phyloP scores from a whole-genome alignment of 2,113 vertebrate genomes.

The Sarotherodon lohbergeri region DNA sequence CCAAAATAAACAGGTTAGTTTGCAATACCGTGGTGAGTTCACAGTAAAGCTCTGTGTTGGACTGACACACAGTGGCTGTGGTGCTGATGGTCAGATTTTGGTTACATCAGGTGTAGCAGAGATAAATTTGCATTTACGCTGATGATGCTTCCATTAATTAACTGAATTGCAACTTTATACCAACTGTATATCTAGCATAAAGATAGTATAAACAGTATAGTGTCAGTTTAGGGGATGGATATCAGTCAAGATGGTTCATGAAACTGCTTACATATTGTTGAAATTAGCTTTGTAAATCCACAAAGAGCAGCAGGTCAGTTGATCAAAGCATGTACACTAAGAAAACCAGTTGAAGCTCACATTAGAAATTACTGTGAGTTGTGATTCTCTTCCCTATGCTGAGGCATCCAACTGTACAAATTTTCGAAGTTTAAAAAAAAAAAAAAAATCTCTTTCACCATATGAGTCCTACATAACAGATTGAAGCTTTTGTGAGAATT shows the following conservation, averaged over 20 bases:
- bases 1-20: background rate
- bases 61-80: background rate
- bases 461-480: background rate
- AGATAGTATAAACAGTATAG: background rate
- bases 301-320: background rate
- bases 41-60: background rate
- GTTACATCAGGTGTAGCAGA: background rate
- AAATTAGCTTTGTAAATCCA: background rate
- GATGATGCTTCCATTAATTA: background rate
- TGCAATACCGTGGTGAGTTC: background rate
- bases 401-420: background rate
- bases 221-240: background rate
- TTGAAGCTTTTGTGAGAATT: background rate
- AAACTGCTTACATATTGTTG: background rate
- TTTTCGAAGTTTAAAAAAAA: background rate
- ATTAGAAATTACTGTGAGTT: background rate
- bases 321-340: background rate
- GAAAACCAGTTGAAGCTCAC: background rate
- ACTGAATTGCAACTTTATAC: background rate
- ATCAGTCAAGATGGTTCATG: background rate
- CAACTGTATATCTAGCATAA: background rate
- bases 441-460: background rate
- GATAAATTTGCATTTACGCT: background rate
- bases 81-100: background rate
- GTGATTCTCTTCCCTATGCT: background rate